Evolutionary conservation across 2,113 vertebrate genomes (phyloP), one percentile per base, ranked within the genome.

Genomic region (Echinops telfairi): DNA sequence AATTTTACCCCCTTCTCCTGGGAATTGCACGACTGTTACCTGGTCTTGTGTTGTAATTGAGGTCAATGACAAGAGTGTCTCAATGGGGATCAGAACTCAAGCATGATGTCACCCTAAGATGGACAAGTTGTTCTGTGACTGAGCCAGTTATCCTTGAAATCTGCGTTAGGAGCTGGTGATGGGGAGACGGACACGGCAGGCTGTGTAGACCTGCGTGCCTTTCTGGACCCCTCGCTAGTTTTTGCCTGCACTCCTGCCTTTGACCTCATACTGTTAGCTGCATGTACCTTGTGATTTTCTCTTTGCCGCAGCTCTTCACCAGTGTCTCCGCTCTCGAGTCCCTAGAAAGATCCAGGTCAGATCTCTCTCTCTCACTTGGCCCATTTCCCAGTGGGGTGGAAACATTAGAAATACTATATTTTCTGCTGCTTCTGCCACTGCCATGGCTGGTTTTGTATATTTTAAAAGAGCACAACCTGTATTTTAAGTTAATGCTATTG

Each of bases 401-500:
- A 96, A 94, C 43, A 64, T 89, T 94, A 94, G 77, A 92, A 96
- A 95, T 89, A 70, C 29, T 91, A 17, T 78, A 58, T 92, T 96
- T 95, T 79, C 70, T 94, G 80, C 82, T 88, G 71, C 38, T 91
- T 38, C 66, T 83, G 75, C 47, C 94, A 77, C 79, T n/a, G 8
- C 68, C 20, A 29, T 43, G 31, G 73, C 20, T 77, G 29, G n/a
- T 70, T 95, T 87, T 36, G 20, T 89, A 33, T 94, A 77, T 92
- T 93, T 95, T 89, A 92, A 96, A 89, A 78, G 64, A 95, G 9
- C 4, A 0, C 83, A 96, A 86, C 89, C 85, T 86, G 53, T 93
- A 84, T 96, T 96, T 96, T 96, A 79, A 95, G 89, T 95, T 92
- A 91, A 90, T 89, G 40, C 70, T 96, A 58, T 94, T 97, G 75